phyloP scores from a whole-genome alignment of 2,888 invertebrate species.

The Gisinianus flammeolus region DNA sequence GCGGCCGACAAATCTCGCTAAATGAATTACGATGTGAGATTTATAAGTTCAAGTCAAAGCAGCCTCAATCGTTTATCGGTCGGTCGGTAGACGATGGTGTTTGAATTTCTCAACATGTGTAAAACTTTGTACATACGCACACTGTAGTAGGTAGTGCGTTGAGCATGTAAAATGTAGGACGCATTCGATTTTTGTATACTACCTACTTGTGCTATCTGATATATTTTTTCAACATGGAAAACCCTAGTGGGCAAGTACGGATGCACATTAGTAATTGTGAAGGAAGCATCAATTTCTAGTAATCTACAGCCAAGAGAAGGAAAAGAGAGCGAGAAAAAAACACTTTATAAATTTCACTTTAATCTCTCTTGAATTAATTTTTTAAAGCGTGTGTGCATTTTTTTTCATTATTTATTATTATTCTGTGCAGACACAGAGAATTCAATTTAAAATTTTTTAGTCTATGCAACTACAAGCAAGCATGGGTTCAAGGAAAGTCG shows the following conservation, averaged over 20 bases:
- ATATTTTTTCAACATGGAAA: neutral
- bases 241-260: neutral
- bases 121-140: too few species aligned
- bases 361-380: neutral
- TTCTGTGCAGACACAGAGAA: neutral
- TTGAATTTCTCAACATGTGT: neutral
- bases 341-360: neutral
- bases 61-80: neutral
- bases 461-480: too few species aligned
- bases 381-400: neutral
- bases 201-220: neutral
- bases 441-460: neutral
- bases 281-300: neutral
- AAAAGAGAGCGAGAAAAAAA: neutral
- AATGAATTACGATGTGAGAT: slow-evolving; percentile 39
- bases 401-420: neutral
- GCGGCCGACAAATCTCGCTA: slow-evolving; percentile 32
- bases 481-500: too few species aligned
- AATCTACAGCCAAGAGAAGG: too few species aligned
- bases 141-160: too few species aligned
- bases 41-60: neutral
- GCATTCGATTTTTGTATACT: neutral
- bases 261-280: neutral
- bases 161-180: too few species aligned
- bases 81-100: too few species aligned